These are phyloP conservation scores for Pseudopleuronectes americanus DNA, from an alignment of 2,797 vertebrate genomes.

Conservation along the genomic window DNA sequence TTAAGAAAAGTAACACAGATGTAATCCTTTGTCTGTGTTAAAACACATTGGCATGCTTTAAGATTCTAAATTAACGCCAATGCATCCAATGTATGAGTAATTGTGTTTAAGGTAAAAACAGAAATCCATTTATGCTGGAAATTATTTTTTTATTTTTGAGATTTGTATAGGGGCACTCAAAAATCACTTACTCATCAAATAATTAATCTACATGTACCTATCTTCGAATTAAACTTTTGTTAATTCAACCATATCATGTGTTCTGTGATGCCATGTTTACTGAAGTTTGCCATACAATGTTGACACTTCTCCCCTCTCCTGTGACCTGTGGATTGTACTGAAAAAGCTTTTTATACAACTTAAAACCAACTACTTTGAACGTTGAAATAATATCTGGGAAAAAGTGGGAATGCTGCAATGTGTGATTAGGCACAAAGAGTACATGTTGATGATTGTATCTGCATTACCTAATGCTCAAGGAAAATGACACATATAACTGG, in stretches of 20 bases:
- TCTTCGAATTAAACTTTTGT: not conserved
- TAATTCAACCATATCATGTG: too few relatives aligned
- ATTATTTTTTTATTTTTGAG: not conserved
- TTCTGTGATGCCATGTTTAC: not conserved
- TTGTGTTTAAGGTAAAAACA: constrained; percentile 5
- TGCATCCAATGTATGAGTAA: not conserved
- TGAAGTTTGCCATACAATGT: constrained; percentile 45
- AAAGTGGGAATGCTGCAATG: too few relatives aligned
- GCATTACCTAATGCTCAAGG: too few relatives aligned
- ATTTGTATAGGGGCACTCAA: not conserved
- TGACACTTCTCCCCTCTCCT: constrained; percentile 21
- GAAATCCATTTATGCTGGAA: constrained; percentile 16
- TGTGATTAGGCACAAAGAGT: not conserved
- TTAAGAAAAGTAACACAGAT: constrained; percentile 12
- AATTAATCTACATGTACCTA: constrained; percentile 1
- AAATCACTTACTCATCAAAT: not conserved
- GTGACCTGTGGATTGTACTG: constrained; percentile 7
- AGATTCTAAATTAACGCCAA: not conserved
- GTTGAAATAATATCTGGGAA: too few relatives aligned
- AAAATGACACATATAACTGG: not conserved
- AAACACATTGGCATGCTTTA: constrained; percentile 10
- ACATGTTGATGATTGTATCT: too few relatives aligned
- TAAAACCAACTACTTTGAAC: too few relatives aligned
- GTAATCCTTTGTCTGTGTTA: constrained; percentile 22
- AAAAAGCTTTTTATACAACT: not conserved